Conservation (phyloP, 2,888 invertebrate genomes). For the Drosophila mettleri region DNA sequence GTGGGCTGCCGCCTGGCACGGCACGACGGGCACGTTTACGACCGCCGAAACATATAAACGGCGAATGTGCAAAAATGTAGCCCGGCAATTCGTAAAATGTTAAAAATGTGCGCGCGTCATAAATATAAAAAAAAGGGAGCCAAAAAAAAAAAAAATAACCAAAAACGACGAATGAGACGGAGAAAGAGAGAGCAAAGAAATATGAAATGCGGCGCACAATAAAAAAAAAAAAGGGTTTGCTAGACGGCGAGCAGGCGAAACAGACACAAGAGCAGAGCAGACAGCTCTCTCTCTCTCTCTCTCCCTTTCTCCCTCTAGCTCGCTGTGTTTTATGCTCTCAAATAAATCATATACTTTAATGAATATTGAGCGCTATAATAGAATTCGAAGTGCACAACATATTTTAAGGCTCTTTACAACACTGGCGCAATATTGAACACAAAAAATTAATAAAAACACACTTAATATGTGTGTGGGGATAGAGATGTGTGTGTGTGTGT, state of each 20-base stretch:
- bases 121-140: constrained; percentile 31
- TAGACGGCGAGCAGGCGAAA: not conserved
- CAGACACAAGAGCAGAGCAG: not conserved
- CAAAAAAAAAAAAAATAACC: too few species aligned
- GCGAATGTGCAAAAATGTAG: constrained; percentile 49
- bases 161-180: too few species aligned
- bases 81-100: constrained; percentile 42
- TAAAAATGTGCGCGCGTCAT: constrained; percentile 34
- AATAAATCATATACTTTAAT: constrained; percentile 13
- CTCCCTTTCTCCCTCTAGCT: not conserved
- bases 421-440: constrained; percentile 1
- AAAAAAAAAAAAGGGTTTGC: constrained; percentile 40
- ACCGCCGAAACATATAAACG: constrained; percentile 51
- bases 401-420: not conserved
- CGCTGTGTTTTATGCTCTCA: not conserved
- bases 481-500: too few species aligned
- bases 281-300: not conserved
- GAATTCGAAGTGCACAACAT: constrained; percentile 9
- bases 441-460: too few species aligned
- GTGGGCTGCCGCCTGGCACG: constrained; percentile 8
- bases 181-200: constrained; percentile 5
- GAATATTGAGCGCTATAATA: constrained; percentile 6
- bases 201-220: constrained; percentile 38
- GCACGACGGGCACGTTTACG: constrained; percentile 48
- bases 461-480: too few species aligned